Conservation (phyloP, 1,140 invertebrate species). For the Aphelinus atriplicis region DNA sequence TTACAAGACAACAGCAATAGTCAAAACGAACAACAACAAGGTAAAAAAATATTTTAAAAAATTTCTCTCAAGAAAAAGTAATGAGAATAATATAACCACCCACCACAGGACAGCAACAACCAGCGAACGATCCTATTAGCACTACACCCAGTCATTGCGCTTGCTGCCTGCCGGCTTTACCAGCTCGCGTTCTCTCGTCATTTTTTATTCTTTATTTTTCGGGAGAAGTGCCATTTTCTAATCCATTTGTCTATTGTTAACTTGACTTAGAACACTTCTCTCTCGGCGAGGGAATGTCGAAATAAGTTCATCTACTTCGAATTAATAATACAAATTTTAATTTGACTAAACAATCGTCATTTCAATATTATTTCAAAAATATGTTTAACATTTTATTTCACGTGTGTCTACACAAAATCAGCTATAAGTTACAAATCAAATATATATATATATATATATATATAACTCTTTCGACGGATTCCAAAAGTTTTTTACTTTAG, state of each 20-base stretch:
- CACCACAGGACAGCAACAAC: conserved; percentile 68
- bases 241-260: conserved; percentile 7
- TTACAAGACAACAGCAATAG: conserved; percentile 37
- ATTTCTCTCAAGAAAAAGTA: conserved; percentile 13
- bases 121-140: conserved; percentile 63
- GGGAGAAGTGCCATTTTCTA: conserved; percentile 34
- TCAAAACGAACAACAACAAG: conserved; percentile 19
- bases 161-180: conserved; percentile 58
- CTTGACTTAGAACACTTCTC: conserved; percentile 14
- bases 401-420: too few relatives aligned
- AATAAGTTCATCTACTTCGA: too few relatives aligned
- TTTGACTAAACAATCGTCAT: too few relatives aligned
- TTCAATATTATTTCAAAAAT: too few relatives aligned
- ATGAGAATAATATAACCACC: conserved; percentile 53
- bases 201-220: conserved; percentile 29
- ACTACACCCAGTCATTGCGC: conserved; percentile 48
- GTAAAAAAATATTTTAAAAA: conserved; percentile 27
- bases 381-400: too few relatives aligned
- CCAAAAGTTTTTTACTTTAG: too few relatives aligned
- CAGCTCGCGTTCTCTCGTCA: conserved; percentile 38
- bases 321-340: too few relatives aligned
- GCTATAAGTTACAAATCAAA: too few relatives aligned
- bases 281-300: neutral
- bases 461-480: too few relatives aligned
- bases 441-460: too few relatives aligned